These are phyloP conservation scores for Rambutsinella grinnellia DNA, from an alignment of 2,888 invertebrate genomes.

Conservation along the genomic window DNA sequence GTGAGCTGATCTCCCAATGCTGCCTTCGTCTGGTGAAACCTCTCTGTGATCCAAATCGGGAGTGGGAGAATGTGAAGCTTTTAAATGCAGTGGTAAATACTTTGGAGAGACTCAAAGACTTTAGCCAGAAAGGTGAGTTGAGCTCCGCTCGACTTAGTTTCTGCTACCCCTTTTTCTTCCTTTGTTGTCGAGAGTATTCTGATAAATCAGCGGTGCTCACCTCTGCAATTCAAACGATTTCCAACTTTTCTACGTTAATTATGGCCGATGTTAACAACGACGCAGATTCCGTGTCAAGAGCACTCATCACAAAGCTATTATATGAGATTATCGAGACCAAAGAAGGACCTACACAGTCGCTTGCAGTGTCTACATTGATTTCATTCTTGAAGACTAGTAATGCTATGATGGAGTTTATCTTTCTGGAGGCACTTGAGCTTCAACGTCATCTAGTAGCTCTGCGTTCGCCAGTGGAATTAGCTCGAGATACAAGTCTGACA, in stretches of 20 bases:
- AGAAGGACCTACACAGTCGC: constrained; percentile 80
- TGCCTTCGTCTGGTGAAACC: constrained; percentile 84
- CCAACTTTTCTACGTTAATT: constrained; percentile 70
- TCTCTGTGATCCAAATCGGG: constrained; percentile 81
- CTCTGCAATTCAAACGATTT: constrained; percentile 76
- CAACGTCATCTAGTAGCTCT: constrained; percentile 82
- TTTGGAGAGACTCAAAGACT: constrained; percentile 70
- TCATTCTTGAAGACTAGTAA: constrained; percentile 77
- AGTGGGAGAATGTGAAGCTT: constrained; percentile 82
- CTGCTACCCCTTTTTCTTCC: constrained; percentile 79
- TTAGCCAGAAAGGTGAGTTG: constrained; percentile 50
- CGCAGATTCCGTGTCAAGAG: constrained; percentile 79
- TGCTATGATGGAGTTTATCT: constrained; percentile 69
- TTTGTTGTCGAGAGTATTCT: constrained; percentile 66
- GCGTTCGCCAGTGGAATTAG: constrained; percentile 78
- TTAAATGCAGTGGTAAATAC: constrained; percentile 76
- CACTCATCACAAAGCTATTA: constrained; percentile 84
- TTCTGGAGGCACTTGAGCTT: constrained; percentile 79
- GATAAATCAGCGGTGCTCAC: constrained; percentile 74
- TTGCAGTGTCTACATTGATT: constrained; percentile 76
- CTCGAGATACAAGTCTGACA: constrained; percentile 82
- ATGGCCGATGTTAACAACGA: constrained; percentile 75
- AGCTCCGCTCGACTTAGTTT: constrained; percentile 74
- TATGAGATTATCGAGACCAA: constrained; percentile 78
- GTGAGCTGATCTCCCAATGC: constrained; percentile 77